Evolutionary conservation across 2,113 vertebrate species (phyloP).

Genomic region (Girardinichthys multiradiatus): DNA sequence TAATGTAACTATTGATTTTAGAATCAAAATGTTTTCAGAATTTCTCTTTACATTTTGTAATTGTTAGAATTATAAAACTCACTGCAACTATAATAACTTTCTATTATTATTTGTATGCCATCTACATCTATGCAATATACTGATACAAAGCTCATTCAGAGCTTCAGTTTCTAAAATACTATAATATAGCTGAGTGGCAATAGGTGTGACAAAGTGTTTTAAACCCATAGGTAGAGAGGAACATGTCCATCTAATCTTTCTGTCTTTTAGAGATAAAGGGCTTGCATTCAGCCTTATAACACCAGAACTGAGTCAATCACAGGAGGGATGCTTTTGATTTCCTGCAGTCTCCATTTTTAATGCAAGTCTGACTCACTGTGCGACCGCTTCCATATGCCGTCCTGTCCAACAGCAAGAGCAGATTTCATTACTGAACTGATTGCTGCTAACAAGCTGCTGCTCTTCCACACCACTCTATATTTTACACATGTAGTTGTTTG

Average conservation of each 20-base stretch:
- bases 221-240: background rate
- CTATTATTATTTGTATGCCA: too few relatives aligned
- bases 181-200: background rate
- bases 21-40: too few relatives aligned
- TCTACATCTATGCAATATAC: too few relatives aligned
- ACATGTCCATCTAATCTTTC: slow-evolving; percentile 15
- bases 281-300: slow-evolving; percentile 27
- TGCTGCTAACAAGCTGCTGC: slow-evolving; percentile 67
- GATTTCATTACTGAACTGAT: slow-evolving; percentile 57
- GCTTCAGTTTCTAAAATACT: background rate
- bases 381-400: slow-evolving; percentile 35
- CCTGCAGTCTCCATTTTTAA: slow-evolving; percentile 55
- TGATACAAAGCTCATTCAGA: background rate
- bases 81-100: too few relatives aligned
- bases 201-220: slow-evolving; percentile 4
- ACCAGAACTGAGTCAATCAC: slow-evolving; percentile 25
- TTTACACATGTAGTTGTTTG: slow-evolving; percentile 13
- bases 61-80: too few relatives aligned
- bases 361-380: slow-evolving; percentile 27
- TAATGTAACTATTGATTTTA: too few relatives aligned
- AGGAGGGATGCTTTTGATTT: slow-evolving; percentile 45
- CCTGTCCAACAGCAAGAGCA: slow-evolving; percentile 53
- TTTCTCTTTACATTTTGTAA: too few relatives aligned
- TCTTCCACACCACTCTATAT: slow-evolving; percentile 47
- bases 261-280: slow-evolving; percentile 3